Percentiles rank a stretch among this genome's conserved stretches.
phyloP scores from a whole-genome alignment of 30 jellyfish, hydroid and myxozoan species.

The Morbakka virulenta region DNA sequence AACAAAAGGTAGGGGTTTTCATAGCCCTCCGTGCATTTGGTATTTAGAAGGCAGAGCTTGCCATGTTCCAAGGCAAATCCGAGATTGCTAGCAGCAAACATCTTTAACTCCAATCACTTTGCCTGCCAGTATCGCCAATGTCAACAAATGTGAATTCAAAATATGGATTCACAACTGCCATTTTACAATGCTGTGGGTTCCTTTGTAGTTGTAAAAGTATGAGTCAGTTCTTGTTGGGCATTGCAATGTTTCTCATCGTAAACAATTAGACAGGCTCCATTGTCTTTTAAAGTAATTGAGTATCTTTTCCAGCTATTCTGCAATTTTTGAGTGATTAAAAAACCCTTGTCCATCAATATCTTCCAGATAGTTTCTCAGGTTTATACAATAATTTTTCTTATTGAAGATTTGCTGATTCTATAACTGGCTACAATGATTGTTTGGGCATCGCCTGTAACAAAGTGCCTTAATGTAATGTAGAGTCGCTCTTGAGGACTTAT shows the following conservation, averaged over 20 bases:
- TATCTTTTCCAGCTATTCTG: neutral
- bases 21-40: neutral
- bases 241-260: neutral
- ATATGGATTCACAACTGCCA: constrained; percentile 29
- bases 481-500: neutral
- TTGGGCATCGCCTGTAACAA: neutral
- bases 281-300: neutral
- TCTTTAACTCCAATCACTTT: constrained; percentile 37
- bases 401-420: neutral
- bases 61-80: constrained; percentile 24
- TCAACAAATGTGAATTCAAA: constrained; percentile 25
- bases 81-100: constrained; percentile 26
- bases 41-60: constrained; percentile 9
- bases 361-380: neutral
- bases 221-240: neutral
- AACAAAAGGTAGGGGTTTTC: constrained; percentile 9
- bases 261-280: neutral
- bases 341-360: neutral
- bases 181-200: constrained; percentile 34
- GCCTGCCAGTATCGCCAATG: constrained; percentile 35
- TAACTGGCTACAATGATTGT: neutral
- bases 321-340: neutral
- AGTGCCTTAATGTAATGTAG: neutral
- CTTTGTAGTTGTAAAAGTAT: constrained; percentile 15
- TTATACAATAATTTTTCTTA: neutral